Conservation (phyloP, 2,797 vertebrate species). For the Spatula clypeata region DNA sequence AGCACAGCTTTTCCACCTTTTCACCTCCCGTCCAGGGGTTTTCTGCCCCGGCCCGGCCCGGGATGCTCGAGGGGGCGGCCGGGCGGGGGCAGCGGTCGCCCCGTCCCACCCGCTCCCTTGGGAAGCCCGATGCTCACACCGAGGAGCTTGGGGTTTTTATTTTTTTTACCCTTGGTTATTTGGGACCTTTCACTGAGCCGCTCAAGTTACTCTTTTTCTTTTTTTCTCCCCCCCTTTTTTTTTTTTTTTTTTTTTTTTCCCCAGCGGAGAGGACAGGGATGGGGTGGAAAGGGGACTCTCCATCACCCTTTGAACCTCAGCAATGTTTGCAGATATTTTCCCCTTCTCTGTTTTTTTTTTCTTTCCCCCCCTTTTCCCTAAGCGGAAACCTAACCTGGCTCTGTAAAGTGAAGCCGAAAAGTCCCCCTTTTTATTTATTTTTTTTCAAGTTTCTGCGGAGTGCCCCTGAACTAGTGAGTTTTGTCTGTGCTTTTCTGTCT, state of each 20-base stretch:
- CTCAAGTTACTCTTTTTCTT: background rate
- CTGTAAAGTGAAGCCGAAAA: background rate
- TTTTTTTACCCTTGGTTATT: background rate
- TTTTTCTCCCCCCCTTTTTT: no score
- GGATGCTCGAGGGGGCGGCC: background rate
- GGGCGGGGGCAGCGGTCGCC: background rate
- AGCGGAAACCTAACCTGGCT: background rate
- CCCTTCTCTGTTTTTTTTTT: background rate
- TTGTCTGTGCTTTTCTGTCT: slow-evolving; percentile 57
- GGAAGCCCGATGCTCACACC: background rate
- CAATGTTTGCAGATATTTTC: background rate
- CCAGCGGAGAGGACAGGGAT: background rate
- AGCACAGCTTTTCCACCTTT: background rate
- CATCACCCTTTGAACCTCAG: background rate
- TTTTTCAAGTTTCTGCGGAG: slow-evolving; percentile 70
- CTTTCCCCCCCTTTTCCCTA: accelerated
- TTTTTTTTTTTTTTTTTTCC: no score
- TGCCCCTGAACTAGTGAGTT: slow-evolving; percentile 41
- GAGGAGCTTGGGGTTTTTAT: background rate
- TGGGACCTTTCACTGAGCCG: background rate
- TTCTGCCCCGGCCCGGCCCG: background rate
- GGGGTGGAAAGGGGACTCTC: background rate
- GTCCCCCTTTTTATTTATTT: slow-evolving; percentile 38
- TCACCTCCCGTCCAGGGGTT: background rate
- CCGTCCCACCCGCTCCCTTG: background rate